Evolutionary conservation across 2,797 vertebrate species (phyloP), one percentile per base, ranked within the genome.

Genomic region (Aotus griseimembra): DNA sequence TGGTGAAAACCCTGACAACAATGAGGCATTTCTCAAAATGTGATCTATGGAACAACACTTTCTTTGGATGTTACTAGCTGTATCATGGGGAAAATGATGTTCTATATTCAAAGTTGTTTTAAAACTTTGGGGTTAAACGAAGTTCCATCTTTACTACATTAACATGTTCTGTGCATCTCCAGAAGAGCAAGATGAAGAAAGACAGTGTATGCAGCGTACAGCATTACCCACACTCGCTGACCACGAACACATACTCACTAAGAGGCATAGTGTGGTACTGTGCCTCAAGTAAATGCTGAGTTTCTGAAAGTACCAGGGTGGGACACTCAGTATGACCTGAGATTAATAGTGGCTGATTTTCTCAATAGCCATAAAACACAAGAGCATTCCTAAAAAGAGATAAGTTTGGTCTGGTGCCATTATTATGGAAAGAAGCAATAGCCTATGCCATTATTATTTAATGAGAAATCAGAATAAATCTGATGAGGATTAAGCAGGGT

Each of bases 291-390:
- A 48, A 88, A 83, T 7, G 36, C 24, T 46, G 19, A 33, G 52
- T 76, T 88, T 93, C 89, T 48, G 1, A 81, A 86, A 86, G 64
- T 70, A 20, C 39, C 5, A 52, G 41, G 26, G 2, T 55, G 26
- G 39, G 4, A 64, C 46, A 72, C 28, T 67, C 55, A 36, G 24
- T 39, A 89, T 82, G 80, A 84, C 41, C 14, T 12, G 46, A 95
- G 84, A 39, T 64, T 75, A 70, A n/a, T 87, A 94, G 48, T 64
- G 83, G 52, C 93, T 97, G 79, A 94, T 88, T 96, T 67, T 93
- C 73, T 96, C 90, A 98, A 48, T 94, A 95, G 85, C 13, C 79
- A 94, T 39, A 85, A 86, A 92, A 57, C 7, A 80, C 4, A 89
- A n/a, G 22, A 93, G 75, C 75, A 80, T 26, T 94, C 57, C 22